Percentiles rank a stretch among this genome's conserved stretches.
Evolutionary conservation across 2,113 vertebrate genomes (phyloP).

Genomic region (Ictalurus punctatus): DNA sequence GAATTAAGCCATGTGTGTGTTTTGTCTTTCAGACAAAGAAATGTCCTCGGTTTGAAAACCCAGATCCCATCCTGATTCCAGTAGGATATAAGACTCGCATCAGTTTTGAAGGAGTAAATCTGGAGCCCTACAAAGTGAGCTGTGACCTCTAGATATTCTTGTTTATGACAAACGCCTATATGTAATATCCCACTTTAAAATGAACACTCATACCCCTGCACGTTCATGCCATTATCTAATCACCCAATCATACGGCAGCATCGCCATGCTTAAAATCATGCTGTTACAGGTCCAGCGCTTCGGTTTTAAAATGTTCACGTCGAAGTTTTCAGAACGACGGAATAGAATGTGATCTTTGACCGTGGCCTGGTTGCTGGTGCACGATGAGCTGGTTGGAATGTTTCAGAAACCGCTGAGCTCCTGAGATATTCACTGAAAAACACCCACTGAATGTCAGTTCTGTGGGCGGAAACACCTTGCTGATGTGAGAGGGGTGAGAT

Average conservation of each 20-base stretch:
- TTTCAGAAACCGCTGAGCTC: neutral
- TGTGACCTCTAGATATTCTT: neutral
- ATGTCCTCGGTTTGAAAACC: conserved; percentile 89
- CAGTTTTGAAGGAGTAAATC: conserved; percentile 84
- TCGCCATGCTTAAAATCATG: neutral
- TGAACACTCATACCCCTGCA: no score
- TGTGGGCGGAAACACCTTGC: neutral
- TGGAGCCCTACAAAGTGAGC: conserved; percentile 72
- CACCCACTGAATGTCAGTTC: neutral
- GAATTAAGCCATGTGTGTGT: neutral
- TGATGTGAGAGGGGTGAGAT: neutral
- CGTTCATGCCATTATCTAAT: neutral
- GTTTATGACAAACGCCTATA: neutral
- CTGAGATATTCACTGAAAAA: neutral
- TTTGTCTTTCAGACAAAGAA: conserved; percentile 70
- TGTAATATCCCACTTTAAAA: neutral
- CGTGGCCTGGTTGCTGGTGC: neutral
- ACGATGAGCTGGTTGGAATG: neutral
- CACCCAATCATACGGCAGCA: neutral
- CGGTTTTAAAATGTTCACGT: neutral
- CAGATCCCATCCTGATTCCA: conserved; percentile 81
- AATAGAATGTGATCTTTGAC: no score
- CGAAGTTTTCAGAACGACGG: no score
- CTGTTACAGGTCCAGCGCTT: neutral
- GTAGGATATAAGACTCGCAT: conserved; percentile 80